Percentiles rank a stretch among this genome's conserved stretches.
Evolutionary conservation across 2,888 invertebrate species (phyloP).

Genomic region (Leucophora obtusa): DNA sequence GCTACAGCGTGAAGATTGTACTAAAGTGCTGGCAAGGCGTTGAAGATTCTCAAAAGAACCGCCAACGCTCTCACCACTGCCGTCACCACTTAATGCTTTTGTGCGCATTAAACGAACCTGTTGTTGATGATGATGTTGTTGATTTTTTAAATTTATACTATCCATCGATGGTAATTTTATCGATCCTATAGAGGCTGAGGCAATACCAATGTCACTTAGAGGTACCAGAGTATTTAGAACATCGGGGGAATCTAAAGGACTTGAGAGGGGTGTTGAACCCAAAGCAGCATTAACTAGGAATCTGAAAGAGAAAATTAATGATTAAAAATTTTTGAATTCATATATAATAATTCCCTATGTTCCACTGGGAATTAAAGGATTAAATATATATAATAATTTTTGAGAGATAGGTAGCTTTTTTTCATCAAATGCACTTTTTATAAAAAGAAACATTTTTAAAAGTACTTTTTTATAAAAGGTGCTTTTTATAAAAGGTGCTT

Average conservation of each 20-base stretch:
- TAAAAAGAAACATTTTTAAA: neutral
- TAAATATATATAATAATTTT: too few relatives aligned
- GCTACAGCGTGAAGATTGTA: constrained; percentile 67
- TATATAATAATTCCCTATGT: too few relatives aligned
- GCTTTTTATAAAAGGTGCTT: neutral
- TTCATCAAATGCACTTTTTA: neutral
- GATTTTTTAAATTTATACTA: constrained; percentile 76
- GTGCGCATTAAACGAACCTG: constrained; percentile 77
- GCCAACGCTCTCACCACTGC: constrained; percentile 69
- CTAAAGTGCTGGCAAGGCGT: constrained; percentile 75
- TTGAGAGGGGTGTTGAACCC: constrained; percentile 87
- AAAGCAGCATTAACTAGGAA: constrained; percentile 90
- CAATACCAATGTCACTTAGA: constrained; percentile 77
- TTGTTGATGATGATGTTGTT: constrained; percentile 71
- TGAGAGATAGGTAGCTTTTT: too few relatives aligned
- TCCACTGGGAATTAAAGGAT: too few relatives aligned
- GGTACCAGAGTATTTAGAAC: constrained; percentile 79
- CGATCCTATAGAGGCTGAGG: constrained; percentile 77
- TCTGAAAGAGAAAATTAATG: constrained; percentile 80
- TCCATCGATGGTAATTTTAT: constrained; percentile 79
- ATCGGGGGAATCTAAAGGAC: constrained; percentile 90
- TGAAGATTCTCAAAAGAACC: constrained; percentile 78
- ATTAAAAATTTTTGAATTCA: too few relatives aligned
- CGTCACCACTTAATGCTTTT: constrained; percentile 70
- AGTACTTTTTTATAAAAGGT: neutral